These are phyloP conservation scores for Xestia sexstrigata DNA, from an alignment of 2,888 invertebrate species.

Conservation along the genomic window DNA sequence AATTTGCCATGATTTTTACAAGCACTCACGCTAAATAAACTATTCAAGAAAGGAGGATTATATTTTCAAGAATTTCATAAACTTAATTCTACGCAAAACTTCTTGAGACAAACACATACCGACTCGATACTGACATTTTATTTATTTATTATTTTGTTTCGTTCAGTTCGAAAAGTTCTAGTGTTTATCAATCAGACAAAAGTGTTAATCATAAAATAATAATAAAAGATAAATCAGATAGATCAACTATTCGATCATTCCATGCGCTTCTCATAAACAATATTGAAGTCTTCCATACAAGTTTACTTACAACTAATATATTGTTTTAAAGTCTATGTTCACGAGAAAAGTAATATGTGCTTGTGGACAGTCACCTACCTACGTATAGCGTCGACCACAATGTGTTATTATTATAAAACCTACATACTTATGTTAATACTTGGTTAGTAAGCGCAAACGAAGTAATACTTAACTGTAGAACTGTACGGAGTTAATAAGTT, in stretches of 20 bases:
- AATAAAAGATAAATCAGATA: not conserved
- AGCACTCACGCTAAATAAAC: not conserved
- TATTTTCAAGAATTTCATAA: not conserved
- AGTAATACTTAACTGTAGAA: slow-evolving; percentile 29
- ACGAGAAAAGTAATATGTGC: slow-evolving; percentile 52
- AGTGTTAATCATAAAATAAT: not conserved
- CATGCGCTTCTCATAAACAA: slow-evolving; percentile 20
- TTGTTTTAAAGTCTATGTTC: slow-evolving; percentile 17
- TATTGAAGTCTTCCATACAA: slow-evolving; percentile 43
- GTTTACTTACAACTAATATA: slow-evolving; percentile 34
- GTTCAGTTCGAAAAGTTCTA: not conserved
- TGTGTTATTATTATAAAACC: slow-evolving; percentile 26
- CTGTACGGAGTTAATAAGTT: slow-evolving; percentile 20
- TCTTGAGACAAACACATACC: not conserved
- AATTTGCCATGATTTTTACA: slow-evolving; percentile 16
- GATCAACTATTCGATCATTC: not conserved
- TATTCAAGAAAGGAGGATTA: too few relatives aligned
- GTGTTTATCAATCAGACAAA: not conserved
- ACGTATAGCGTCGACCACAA: slow-evolving; percentile 24
- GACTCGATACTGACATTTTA: not conserved
- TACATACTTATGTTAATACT: slow-evolving; percentile 21
- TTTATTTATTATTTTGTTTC: too few relatives aligned
- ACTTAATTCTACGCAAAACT: not conserved
- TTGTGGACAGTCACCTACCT: slow-evolving; percentile 36
- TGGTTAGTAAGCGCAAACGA: slow-evolving; percentile 37